Percentiles rank a stretch among this genome's conserved stretches.
These are phyloP conservation scores for Lates japonicus DNA, from an alignment of 2,797 vertebrate species.

Conservation along the genomic window DNA sequence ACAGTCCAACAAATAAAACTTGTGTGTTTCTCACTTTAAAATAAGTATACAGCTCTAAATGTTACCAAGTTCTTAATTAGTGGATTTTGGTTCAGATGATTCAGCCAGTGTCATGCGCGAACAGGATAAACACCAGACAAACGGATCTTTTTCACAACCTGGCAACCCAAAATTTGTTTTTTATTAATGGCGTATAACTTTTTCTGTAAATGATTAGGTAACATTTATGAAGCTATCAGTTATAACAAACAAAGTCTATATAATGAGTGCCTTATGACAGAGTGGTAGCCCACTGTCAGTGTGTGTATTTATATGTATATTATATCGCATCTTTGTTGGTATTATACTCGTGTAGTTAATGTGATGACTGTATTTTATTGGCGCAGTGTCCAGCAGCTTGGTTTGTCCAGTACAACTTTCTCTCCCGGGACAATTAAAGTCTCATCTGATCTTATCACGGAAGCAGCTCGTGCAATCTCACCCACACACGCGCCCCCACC, in stretches of 20 bases:
- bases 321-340: neutral
- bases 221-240: neutral
- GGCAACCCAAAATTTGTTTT: neutral
- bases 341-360: neutral
- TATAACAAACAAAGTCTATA: neutral
- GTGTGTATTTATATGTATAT: no score
- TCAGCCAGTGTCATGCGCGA: no score
- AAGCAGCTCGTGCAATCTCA: conserved; percentile 10
- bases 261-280: no score
- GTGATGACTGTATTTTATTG: neutral
- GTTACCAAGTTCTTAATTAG: neutral
- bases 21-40: no score
- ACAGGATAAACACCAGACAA: neutral
- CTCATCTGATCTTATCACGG: conserved; percentile 2
- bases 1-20: neutral
- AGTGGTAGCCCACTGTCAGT: neutral
- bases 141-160: neutral
- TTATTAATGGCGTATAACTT: neutral
- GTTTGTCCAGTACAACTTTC: neutral
- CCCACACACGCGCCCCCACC: conserved; percentile 6
- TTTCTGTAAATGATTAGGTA: neutral
- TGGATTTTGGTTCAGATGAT: neutral
- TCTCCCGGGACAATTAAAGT: neutral
- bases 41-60: neutral
- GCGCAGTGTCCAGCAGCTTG: neutral